A percentile compares a stretch with the other conserved stretches of the same genome.
Evolutionary conservation across 2,888 invertebrate species (phyloP).

Genomic region (Clusia tigrina): DNA sequence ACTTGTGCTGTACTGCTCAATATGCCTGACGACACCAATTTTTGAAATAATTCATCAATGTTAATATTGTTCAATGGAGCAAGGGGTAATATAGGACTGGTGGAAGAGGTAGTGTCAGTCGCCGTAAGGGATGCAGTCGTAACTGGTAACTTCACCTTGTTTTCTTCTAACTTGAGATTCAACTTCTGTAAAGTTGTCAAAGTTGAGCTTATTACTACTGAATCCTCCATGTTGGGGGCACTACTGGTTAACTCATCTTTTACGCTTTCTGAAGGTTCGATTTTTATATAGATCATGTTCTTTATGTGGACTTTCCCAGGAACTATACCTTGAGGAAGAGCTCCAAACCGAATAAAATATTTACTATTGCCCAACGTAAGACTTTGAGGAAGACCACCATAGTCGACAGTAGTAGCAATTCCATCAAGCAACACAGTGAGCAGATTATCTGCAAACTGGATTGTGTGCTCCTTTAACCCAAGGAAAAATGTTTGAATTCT

Average conservation of each 20-base stretch:
- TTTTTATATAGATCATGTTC: conserved; percentile 74
- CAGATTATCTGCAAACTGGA: conserved; percentile 82
- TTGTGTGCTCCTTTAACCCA: conserved; percentile 75
- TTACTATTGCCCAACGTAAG: conserved; percentile 77
- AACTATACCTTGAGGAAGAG: conserved; percentile 75
- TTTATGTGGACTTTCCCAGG: conserved; percentile 76
- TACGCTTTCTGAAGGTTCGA: conserved; percentile 47
- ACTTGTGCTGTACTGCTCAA: conserved; percentile 62
- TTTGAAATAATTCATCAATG: conserved; percentile 84
- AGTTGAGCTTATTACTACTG: conserved; percentile 53
- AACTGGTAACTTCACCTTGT: neutral
- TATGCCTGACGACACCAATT: conserved; percentile 86
- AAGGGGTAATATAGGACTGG: conserved; percentile 44
- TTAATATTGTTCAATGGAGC: conserved; percentile 66
- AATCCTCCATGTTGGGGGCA: conserved; percentile 18
- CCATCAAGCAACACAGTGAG: conserved; percentile 81
- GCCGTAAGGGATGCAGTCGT: conserved; percentile 11
- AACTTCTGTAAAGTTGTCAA: neutral
- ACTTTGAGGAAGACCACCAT: conserved; percentile 84
- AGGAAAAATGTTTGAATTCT: conserved; percentile 82
- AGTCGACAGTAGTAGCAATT: conserved; percentile 79
- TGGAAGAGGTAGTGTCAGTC: conserved; percentile 29
- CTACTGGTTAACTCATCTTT: conserved; percentile 26
- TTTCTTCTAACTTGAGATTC: neutral
- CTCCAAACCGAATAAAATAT: conserved; percentile 82